Evolutionary conservation across 2,888 invertebrate genomes (phyloP).

Genomic region (Ennomos quercinarius): DNA sequence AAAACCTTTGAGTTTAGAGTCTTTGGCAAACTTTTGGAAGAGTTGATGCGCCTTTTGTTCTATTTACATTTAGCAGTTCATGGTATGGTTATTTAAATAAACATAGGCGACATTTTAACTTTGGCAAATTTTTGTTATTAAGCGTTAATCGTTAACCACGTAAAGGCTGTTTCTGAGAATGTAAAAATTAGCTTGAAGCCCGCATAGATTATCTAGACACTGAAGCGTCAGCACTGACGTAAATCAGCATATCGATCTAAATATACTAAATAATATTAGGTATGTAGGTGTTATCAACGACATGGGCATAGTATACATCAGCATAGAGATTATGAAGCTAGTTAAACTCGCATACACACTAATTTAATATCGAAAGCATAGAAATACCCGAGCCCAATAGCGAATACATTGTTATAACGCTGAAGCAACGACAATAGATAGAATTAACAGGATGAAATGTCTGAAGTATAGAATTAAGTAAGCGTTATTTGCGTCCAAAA

Average conservation of each 20-base stretch:
- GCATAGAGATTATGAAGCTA: conserved; percentile 84
- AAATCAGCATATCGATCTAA: conserved; percentile 81
- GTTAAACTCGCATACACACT: conserved; percentile 83
- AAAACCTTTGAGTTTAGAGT: conserved; percentile 38
- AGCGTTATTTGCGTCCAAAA: conserved; percentile 77
- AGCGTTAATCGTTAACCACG: conserved; percentile 54
- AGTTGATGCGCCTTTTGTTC: conserved; percentile 29
- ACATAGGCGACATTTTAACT: conserved; percentile 20
- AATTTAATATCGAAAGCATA: conserved; percentile 85
- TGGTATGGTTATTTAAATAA: conserved; percentile 10
- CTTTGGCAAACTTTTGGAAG: conserved; percentile 29
- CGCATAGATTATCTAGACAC: conserved; percentile 84
- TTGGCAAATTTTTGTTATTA: conserved; percentile 50
- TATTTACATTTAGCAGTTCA: conserved; percentile 33
- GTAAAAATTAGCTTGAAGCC: conserved; percentile 82
- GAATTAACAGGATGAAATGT: conserved; percentile 79
- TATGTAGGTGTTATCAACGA: conserved; percentile 79
- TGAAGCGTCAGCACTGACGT: conserved; percentile 81
- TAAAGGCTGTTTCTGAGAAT: conserved; percentile 63
- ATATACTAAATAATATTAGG: conserved; percentile 77
- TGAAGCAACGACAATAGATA: conserved; percentile 83
- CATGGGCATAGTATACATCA: conserved; percentile 80
- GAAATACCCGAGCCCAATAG: conserved; percentile 84
- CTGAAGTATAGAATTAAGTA: conserved; percentile 75
- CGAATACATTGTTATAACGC: conserved; percentile 82